These are phyloP conservation scores for Paraplagusia blochii DNA, from an alignment of 2,113 vertebrate genomes.

Conservation along the genomic window DNA sequence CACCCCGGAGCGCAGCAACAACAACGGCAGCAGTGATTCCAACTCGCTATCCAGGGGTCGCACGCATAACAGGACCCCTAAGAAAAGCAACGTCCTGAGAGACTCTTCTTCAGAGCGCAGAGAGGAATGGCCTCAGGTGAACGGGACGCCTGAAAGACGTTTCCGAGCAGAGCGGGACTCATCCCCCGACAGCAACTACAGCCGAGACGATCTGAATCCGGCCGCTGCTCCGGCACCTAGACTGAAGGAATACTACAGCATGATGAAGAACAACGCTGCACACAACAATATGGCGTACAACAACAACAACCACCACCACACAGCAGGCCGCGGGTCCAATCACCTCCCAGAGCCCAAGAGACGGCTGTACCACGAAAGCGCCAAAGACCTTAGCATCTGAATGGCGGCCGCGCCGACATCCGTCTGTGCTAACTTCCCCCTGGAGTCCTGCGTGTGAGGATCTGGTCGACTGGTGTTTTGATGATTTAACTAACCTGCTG, in stretches of 20 bases:
- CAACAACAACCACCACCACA: constrained; percentile 66
- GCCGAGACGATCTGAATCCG: constrained; percentile 73
- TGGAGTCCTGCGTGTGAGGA: constrained; percentile 69
- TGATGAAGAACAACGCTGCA: constrained; percentile 76
- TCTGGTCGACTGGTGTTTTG: constrained; percentile 52
- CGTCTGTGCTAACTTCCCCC: constrained; percentile 62
- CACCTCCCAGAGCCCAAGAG: constrained; percentile 83
- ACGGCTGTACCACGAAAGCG: constrained; percentile 90
- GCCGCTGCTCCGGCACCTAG: constrained; percentile 63
- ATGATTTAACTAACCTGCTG: constrained; percentile 62
- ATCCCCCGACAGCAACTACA: constrained; percentile 75
- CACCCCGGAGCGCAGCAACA: constrained; percentile 66
- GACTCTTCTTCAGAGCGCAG: constrained; percentile 64
- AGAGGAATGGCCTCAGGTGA: constrained; percentile 51
- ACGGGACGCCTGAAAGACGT: constrained; percentile 68
- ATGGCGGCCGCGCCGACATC: constrained; percentile 53
- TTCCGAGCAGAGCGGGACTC: constrained; percentile 68
- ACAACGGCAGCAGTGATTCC: constrained; percentile 44
- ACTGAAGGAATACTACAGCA: constrained; percentile 81
- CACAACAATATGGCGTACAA: constrained; percentile 69
- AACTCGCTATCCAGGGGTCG: constrained; percentile 56
- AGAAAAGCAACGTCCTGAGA: constrained; percentile 70
- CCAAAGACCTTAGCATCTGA: constrained; percentile 97
- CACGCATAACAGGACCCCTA: constrained; percentile 56
- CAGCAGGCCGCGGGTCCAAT: constrained; percentile 63